phyloP scores from a whole-genome alignment of 2,113 vertebrate species.

The Corythoichthys haematopterus region DNA sequence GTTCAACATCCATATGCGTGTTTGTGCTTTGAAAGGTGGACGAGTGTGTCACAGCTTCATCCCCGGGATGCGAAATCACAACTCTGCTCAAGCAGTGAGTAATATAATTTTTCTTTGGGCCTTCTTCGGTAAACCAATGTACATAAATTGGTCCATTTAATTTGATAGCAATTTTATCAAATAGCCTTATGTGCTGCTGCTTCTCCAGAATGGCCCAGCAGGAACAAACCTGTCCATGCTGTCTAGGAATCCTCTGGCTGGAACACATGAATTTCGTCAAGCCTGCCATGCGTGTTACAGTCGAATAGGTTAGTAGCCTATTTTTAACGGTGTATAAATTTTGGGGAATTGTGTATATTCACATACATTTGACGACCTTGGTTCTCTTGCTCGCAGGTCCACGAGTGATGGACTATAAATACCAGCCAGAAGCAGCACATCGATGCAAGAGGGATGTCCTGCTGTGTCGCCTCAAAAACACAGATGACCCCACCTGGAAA shows the following conservation, averaged over 20 bases:
- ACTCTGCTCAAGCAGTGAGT: constrained; percentile 63
- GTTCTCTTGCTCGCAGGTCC: constrained; percentile 69
- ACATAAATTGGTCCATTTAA: too few species aligned
- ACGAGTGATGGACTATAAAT: constrained; percentile 89
- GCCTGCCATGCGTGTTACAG: constrained; percentile 94
- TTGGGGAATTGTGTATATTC: background rate
- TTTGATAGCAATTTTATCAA: background rate
- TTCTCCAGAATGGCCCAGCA: constrained; percentile 73
- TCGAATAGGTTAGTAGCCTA: constrained; percentile 79
- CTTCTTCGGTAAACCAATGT: too few species aligned
- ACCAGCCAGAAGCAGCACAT: constrained; percentile 90
- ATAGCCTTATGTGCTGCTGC: background rate
- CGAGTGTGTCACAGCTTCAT: constrained; percentile 74
- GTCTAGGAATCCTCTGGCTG: constrained; percentile 91
- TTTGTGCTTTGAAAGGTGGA: constrained; percentile 60
- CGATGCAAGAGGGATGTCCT: constrained; percentile 91
- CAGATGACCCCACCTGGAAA: constrained; percentile 88
- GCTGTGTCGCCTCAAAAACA: constrained; percentile 83
- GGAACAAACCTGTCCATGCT: constrained; percentile 82
- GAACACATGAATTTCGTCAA: constrained; percentile 92
- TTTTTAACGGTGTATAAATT: background rate
- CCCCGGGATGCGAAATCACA: constrained; percentile 70
- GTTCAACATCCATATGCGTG: background rate
- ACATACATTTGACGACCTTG: background rate
- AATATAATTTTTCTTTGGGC: background rate